These are phyloP conservation scores for Hartigia nigra DNA, from an alignment of 2,888 invertebrate genomes.

Conservation along the genomic window DNA sequence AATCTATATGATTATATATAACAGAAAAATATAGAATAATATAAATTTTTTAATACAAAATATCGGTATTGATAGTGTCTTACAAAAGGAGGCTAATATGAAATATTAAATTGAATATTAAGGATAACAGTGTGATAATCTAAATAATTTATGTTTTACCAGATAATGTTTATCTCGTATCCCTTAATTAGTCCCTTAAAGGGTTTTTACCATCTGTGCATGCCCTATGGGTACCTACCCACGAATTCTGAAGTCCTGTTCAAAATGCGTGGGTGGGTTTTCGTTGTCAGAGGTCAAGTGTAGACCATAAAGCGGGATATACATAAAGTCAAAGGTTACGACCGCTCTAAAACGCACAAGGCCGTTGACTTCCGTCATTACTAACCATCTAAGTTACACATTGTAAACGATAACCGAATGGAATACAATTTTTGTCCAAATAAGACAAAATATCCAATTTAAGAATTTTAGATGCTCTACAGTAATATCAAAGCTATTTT, in stretches of 20 bases:
- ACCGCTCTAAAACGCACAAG: not conserved
- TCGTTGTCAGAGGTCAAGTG: slow-evolving; percentile 29
- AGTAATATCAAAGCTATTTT: too few relatives aligned
- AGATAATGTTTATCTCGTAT: not conserved
- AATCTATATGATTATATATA: not conserved
- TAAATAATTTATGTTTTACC: not conserved
- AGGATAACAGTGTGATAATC: not conserved
- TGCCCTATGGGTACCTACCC: slow-evolving; percentile 45
- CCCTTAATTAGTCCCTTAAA: not conserved
- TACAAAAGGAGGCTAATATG: not conserved
- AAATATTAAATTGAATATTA: not conserved
- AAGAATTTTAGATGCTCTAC: not conserved
- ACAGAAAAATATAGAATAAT: too few relatives aligned
- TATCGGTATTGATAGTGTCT: not conserved
- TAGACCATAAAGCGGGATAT: not conserved
- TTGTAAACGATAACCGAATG: not conserved
- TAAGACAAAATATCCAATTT: not conserved
- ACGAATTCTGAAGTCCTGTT: slow-evolving; percentile 56
- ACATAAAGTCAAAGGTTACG: not conserved
- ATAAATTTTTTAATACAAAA: not conserved
- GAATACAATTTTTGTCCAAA: not conserved
- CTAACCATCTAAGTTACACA: not conserved
- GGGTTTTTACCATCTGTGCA: not conserved
- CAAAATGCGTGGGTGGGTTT: slow-evolving; percentile 56
- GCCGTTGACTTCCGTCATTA: not conserved